Conservation (phyloP, 1,140 invertebrate species). For the Drosophila tristis region DNA sequence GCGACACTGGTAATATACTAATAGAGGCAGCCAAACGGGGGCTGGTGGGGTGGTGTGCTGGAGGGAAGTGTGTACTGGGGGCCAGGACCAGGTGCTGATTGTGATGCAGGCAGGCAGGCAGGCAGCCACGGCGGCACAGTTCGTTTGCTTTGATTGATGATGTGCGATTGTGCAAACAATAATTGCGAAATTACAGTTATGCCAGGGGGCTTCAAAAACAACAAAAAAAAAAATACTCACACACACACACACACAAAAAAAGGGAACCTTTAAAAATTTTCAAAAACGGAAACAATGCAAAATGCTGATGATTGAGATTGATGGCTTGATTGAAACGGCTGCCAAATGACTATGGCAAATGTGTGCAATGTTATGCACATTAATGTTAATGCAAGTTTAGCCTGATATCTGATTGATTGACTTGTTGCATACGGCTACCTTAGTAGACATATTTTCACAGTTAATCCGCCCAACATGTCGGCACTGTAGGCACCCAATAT, state of each 20-base stretch:
- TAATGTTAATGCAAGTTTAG: too few species aligned
- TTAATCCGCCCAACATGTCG: too few species aligned
- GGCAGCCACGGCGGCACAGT: background rate
- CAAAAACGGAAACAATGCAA: constrained; percentile 41
- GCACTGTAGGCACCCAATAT: too few species aligned
- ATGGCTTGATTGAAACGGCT: constrained; percentile 30
- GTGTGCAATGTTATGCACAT: too few species aligned
- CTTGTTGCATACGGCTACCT: too few species aligned
- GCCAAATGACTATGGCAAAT: too few species aligned
- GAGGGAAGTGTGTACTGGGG: too few species aligned
- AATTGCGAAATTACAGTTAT: constrained; percentile 54
- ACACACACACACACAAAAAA: constrained; percentile 1
- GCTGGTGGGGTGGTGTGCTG: too few species aligned
- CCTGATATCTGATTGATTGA: too few species aligned
- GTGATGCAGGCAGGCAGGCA: background rate
- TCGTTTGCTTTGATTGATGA: constrained; percentile 52
- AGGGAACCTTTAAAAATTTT: constrained; percentile 33
- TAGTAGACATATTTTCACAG: too few species aligned
- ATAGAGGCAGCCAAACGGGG: background rate
- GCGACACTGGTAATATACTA: constrained; percentile 38
- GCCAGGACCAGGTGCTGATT: constrained; percentile 45
- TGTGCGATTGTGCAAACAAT: constrained; percentile 51
- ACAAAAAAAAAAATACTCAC: too few species aligned
- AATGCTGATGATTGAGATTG: constrained; percentile 44
- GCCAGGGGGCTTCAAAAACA: background rate